Percentiles rank a stretch among this genome's conserved stretches.
phyloP scores from a whole-genome alignment of 2,888 invertebrate species.

The Gibbula magus region DNA sequence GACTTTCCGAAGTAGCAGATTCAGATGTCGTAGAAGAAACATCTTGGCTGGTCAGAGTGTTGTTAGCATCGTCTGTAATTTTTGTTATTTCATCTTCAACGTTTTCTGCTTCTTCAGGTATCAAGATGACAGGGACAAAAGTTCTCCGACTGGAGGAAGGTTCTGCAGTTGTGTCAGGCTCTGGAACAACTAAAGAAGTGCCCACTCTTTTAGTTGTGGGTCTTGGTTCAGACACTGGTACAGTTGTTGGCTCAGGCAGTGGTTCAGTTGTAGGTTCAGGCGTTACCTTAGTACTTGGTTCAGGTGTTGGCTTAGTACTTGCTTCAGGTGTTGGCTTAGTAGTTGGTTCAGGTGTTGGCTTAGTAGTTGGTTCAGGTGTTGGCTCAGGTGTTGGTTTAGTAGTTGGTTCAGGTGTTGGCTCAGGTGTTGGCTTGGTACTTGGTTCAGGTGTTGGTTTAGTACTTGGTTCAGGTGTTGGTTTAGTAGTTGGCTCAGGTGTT shows the following conservation, averaged over 20 bases:
- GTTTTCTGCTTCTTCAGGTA: neutral
- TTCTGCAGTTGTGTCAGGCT: slow-evolving; percentile 15
- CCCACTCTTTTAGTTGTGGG: slow-evolving; percentile 10
- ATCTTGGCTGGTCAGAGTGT: neutral
- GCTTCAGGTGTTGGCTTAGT: slow-evolving; percentile 24
- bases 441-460: neutral
- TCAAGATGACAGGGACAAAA: neutral
- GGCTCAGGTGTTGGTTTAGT: slow-evolving; percentile 18
- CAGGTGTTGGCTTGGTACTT: slow-evolving; percentile 1
- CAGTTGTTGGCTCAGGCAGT: slow-evolving; percentile 21
- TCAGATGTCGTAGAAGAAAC: neutral
- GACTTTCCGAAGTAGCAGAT: neutral
- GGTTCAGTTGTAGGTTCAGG: slow-evolving; percentile 30
- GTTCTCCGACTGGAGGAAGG: neutral
- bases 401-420: slow-evolving; percentile 17
- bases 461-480: slow-evolving; percentile 25
- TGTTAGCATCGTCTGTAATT: neutral
- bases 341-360: slow-evolving; percentile 4
- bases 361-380: neutral
- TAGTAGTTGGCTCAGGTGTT: slow-evolving; percentile 16
- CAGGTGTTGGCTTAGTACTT: slow-evolving; percentile 1
- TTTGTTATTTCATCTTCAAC: slow-evolving; percentile 1
- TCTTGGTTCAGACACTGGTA: slow-evolving; percentile 24
- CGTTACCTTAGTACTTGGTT: slow-evolving; percentile 23
- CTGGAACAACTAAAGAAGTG: neutral